These are phyloP conservation scores for Sipha maydis DNA, from an alignment of 2,888 invertebrate species.

Conservation along the genomic window DNA sequence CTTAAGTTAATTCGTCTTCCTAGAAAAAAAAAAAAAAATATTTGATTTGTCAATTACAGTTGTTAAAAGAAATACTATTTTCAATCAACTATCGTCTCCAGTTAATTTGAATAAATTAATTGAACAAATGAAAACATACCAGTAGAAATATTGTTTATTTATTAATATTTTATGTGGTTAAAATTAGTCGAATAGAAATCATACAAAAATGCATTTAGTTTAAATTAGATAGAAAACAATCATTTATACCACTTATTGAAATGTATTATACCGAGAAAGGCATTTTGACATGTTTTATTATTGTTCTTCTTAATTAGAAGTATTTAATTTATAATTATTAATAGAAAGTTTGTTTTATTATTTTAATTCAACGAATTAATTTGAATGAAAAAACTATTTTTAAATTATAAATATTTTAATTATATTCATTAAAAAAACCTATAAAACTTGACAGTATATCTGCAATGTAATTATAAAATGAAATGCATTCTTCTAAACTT, in stretches of 20 bases:
- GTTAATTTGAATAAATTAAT: background rate
- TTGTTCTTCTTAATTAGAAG: slow-evolving; percentile 17
- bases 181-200: background rate
- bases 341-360: slow-evolving; percentile 33
- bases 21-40: too few species aligned
- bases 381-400: background rate
- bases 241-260: background rate
- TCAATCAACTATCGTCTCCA: background rate
- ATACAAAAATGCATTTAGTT: background rate
- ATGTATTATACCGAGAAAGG: background rate
- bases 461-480: too few species aligned
- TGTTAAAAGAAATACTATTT: too few species aligned
- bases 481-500: too few species aligned
- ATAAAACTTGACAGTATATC: background rate
- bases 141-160: too few species aligned
- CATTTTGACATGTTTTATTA: slow-evolving; percentile 16
- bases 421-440: background rate
- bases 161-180: too few species aligned
- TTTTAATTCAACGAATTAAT: background rate
- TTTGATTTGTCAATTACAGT: too few species aligned
- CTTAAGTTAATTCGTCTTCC: too few species aligned
- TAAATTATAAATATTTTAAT: background rate
- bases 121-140: background rate
- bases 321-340: slow-evolving; percentile 2
- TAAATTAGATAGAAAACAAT: slow-evolving; percentile 9